Percentiles rank a stretch among this genome's conserved stretches.
These are phyloP conservation scores for Pollenia griseotomentosa DNA, from an alignment of 2,888 invertebrate species.

Conservation along the genomic window DNA sequence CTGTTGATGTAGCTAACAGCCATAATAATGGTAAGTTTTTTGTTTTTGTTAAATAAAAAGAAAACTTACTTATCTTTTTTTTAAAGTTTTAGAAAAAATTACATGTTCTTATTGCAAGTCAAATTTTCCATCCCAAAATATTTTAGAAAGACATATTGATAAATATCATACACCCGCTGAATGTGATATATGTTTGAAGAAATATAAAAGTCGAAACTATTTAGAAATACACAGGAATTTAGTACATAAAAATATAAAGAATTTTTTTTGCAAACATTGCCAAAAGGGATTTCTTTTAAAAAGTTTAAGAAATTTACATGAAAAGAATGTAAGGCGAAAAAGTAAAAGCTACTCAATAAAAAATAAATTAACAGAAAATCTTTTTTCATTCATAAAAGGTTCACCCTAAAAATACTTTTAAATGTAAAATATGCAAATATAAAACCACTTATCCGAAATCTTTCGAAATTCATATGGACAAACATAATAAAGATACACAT, in stretches of 20 bases:
- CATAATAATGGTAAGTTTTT: slow-evolving; percentile 81
- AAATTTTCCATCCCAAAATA: slow-evolving; percentile 77
- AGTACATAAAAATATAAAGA: slow-evolving; percentile 80
- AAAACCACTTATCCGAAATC: slow-evolving; percentile 80
- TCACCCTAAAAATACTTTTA: slow-evolving; percentile 74
- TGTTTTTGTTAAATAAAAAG: background rate
- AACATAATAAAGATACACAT: slow-evolving; percentile 79
- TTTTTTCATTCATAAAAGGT: slow-evolving; percentile 12
- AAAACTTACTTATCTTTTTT: background rate
- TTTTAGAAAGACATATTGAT: slow-evolving; percentile 78
- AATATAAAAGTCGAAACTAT: slow-evolving; percentile 80
- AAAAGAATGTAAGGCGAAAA: slow-evolving; percentile 74
- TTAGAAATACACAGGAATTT: slow-evolving; percentile 79
- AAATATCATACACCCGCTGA: slow-evolving; percentile 78
- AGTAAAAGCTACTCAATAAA: background rate
- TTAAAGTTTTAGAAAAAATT: slow-evolving; percentile 75
- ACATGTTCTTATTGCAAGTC: slow-evolving; percentile 78
- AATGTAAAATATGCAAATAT: slow-evolving; percentile 79
- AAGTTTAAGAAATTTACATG: slow-evolving; percentile 80
- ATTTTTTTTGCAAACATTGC: slow-evolving; percentile 80
- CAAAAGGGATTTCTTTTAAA: slow-evolving; percentile 82
- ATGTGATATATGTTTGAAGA: slow-evolving; percentile 79
- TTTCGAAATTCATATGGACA: slow-evolving; percentile 79
- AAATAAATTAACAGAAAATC: background rate
- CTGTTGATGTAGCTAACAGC: slow-evolving; percentile 82